phyloP scores from a whole-genome alignment of 2,113 vertebrate genomes.

The Boulengeromyrus knoepffleri region DNA sequence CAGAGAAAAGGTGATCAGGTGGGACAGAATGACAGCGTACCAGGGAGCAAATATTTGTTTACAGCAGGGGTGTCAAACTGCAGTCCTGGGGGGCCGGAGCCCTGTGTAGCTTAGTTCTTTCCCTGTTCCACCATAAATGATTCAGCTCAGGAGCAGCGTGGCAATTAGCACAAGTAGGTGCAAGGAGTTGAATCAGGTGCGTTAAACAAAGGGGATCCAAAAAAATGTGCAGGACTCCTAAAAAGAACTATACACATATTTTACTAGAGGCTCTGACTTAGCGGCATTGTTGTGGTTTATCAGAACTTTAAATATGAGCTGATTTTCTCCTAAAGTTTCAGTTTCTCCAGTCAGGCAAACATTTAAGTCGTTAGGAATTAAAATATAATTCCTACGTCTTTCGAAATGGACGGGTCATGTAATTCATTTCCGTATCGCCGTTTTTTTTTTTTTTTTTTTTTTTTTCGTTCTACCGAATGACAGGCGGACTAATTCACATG shows the following conservation, averaged over 20 bases:
- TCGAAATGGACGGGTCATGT: background rate
- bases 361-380: background rate
- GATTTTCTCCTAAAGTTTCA: background rate
- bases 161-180: too few relatives aligned
- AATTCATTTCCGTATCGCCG: background rate
- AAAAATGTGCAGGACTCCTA: too few relatives aligned
- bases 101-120: too few relatives aligned
- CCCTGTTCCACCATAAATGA: too few relatives aligned
- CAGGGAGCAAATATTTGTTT: background rate
- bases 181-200: too few relatives aligned
- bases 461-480: background rate
- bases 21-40: background rate
- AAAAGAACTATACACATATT: too few relatives aligned
- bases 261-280: background rate
- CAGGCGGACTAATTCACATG: background rate
- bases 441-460: background rate
- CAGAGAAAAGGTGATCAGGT: background rate
- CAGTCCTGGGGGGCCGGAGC: too few relatives aligned
- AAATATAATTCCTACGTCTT: background rate
- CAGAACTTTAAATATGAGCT: background rate
- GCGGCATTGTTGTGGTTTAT: background rate
- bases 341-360: background rate
- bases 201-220: too few relatives aligned
- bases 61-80: too few relatives aligned
- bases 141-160: too few relatives aligned